Evolutionary conservation across 2,888 invertebrate genomes (phyloP).

Genomic region (Hermodice carunculata): DNA sequence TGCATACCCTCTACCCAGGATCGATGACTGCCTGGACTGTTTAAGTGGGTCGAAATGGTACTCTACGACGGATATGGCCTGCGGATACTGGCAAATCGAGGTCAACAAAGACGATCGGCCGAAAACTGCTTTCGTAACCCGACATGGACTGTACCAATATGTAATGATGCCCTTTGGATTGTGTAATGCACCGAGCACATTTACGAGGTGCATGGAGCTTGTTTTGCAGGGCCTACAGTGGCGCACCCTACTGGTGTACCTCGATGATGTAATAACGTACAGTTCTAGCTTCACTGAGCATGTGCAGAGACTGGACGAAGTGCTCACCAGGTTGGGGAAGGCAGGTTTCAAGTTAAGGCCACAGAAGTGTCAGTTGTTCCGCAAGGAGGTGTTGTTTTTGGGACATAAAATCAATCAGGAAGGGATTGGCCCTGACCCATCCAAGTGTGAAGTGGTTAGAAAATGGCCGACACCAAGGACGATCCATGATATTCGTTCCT

Average conservation of each 20-base stretch:
- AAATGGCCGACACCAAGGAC: neutral
- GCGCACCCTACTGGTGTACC: slow-evolving; percentile 28
- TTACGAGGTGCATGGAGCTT: slow-evolving; percentile 24
- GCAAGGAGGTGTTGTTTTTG: neutral
- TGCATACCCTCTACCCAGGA: neutral
- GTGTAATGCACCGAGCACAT: slow-evolving; percentile 27
- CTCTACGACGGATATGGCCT: slow-evolving; percentile 22
- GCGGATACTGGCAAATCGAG: slow-evolving; percentile 27
- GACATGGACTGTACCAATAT: slow-evolving; percentile 22
- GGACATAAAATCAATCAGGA: neutral
- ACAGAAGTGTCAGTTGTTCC: neutral
- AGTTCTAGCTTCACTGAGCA: slow-evolving; percentile 11
- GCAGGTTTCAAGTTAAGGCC: slow-evolving; percentile 1
- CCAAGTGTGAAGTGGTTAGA: neutral
- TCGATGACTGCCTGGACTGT: slow-evolving; percentile 1
- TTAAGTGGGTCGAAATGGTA: slow-evolving; percentile 7
- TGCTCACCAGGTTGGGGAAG: slow-evolving; percentile 10
- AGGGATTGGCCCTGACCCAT: neutral
- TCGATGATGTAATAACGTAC: slow-evolving; percentile 20
- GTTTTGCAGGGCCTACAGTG: neutral
- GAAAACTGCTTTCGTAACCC: slow-evolving; percentile 26
- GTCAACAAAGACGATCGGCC: slow-evolving; percentile 1
- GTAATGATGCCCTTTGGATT: slow-evolving; percentile 28
- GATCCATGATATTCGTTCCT: neutral
- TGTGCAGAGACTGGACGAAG: neutral